Conservation (phyloP, 23 tunicate genomes). For the Ciona savignyi region DNA sequence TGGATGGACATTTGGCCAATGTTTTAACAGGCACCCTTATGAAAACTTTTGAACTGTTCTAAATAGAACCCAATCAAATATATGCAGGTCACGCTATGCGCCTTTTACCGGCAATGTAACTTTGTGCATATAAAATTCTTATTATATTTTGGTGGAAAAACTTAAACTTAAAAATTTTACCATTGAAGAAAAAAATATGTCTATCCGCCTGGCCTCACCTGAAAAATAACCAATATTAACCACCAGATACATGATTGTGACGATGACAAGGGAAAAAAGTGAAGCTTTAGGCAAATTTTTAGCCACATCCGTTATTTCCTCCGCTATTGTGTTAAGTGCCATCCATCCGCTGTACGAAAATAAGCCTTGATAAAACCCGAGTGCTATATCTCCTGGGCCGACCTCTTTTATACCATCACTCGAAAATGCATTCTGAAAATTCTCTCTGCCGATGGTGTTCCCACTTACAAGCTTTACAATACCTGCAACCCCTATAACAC, state of each 20-base stretch:
- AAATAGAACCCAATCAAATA: too few species aligned
- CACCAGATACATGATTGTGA: slow-evolving; percentile 49
- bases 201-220: too few species aligned
- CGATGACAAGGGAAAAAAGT: slow-evolving; percentile 51
- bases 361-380: slow-evolving; percentile 67
- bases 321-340: slow-evolving; percentile 38
- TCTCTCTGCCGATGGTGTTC: slow-evolving; percentile 22
- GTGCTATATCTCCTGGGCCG: slow-evolving; percentile 38
- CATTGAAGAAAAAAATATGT: too few species aligned
- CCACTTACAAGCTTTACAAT: slow-evolving; percentile 29
- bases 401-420: slow-evolving; percentile 24
- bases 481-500: slow-evolving; percentile 52
- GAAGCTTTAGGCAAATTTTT: slow-evolving; percentile 49
- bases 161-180: background rate
- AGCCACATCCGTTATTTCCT: slow-evolving; percentile 46
- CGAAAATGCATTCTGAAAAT: slow-evolving; percentile 43
- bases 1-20: too few species aligned
- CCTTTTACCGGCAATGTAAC: too few species aligned
- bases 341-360: slow-evolving; percentile 80
- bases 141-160: background rate
- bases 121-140: too few species aligned
- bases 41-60: too few species aligned
- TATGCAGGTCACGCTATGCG: too few species aligned
- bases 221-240: slow-evolving; percentile 71
- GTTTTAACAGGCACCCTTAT: too few species aligned